Conservation (phyloP, 2,888 invertebrate genomes). For the Electrophaes corylata region DNA sequence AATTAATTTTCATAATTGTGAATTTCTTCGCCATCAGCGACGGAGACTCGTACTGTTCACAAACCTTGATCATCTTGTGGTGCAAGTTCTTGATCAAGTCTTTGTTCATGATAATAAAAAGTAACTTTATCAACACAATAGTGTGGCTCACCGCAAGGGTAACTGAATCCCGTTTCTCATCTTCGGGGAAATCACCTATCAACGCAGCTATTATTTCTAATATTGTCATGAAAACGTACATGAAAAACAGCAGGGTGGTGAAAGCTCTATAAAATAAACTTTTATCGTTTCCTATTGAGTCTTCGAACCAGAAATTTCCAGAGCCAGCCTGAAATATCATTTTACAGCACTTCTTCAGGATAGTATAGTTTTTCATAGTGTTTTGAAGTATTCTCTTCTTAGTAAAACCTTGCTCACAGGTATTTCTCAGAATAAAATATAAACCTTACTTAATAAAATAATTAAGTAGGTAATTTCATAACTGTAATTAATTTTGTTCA, state of each 20-base stretch:
- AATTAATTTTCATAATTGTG: constrained; percentile 65
- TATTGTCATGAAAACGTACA: constrained; percentile 63
- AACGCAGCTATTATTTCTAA: constrained; percentile 69
- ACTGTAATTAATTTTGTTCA: neutral
- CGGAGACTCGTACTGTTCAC: constrained; percentile 60
- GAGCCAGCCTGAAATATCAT: constrained; percentile 64
- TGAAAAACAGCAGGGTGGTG: constrained; percentile 50
- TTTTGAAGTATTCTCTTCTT: neutral
- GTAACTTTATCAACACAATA: constrained; percentile 68
- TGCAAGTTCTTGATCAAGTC: constrained; percentile 58
- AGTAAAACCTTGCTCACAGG: neutral
- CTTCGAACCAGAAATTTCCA: constrained; percentile 73
- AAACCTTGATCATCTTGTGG: constrained; percentile 59
- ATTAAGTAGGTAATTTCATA: neutral
- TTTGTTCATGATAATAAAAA: constrained; percentile 61
- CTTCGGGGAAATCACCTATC: constrained; percentile 65
- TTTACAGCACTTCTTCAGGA: constrained; percentile 59
- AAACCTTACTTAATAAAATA: neutral
- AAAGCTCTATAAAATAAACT: constrained; percentile 57
- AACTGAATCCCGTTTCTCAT: constrained; percentile 68
- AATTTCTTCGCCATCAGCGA: constrained; percentile 59
- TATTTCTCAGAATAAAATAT: neutral
- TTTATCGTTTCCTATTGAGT: constrained; percentile 57
- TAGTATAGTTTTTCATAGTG: constrained; percentile 63
- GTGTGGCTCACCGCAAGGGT: constrained; percentile 72